phyloP scores from a whole-genome alignment of 2,888 invertebrate species.

The Sphinx pinastri region DNA sequence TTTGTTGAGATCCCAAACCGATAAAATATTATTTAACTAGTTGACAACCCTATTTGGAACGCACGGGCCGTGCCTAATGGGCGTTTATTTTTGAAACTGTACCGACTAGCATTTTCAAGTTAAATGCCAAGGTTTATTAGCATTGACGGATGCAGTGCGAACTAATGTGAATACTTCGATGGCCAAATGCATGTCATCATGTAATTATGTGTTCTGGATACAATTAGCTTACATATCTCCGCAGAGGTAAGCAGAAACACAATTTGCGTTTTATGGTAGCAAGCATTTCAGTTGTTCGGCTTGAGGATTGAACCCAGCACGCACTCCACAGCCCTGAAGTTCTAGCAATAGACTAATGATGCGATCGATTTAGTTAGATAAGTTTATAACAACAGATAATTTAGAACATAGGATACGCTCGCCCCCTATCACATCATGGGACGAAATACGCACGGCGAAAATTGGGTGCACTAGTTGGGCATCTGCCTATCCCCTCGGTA shows the following conservation, averaged over 20 bases:
- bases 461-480: too few species aligned
- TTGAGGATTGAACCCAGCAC: too few species aligned
- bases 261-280: too few species aligned
- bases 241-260: background rate
- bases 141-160: conserved; percentile 38
- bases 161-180: conserved; percentile 40
- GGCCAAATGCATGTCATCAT: conserved; percentile 35
- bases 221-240: background rate
- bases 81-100: conserved; percentile 32
- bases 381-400: too few species aligned
- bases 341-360: background rate
- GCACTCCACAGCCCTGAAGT: too few species aligned
- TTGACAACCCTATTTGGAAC: conserved; percentile 28
- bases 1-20: background rate
- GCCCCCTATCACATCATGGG: too few species aligned
- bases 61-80: conserved; percentile 28
- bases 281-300: too few species aligned
- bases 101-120: conserved; percentile 33
- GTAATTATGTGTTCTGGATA: conserved; percentile 3
- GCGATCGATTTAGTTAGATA: too few species aligned
- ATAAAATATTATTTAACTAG: background rate
- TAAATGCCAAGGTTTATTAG: conserved; percentile 38
- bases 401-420: too few species aligned
- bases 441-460: too few species aligned
- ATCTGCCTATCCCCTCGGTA: too few species aligned